Evolutionary conservation across 2,113 vertebrate genomes (phyloP), one percentile per base, ranked within the genome.

Genomic region (Zosterops japonicus): DNA sequence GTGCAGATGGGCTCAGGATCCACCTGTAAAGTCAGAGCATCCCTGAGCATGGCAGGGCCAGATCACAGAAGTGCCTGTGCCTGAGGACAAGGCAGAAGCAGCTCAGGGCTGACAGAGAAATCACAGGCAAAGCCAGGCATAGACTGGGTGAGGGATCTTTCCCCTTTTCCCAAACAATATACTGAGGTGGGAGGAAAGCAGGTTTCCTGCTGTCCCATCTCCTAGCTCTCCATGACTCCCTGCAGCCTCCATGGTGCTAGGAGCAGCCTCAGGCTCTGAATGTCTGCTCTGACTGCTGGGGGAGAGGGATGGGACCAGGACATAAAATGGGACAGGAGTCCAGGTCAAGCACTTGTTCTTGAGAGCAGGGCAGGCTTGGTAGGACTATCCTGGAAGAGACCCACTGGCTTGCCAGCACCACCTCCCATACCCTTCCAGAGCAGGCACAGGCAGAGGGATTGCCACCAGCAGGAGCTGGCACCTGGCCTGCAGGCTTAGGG

Each of bases 31-130:
- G 12, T 74, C 69, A 41, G 70, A 64, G 47, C 59, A 92, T 46
- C 76, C 15, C 56, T 47, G 56, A 74, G 39, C 31, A 60, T 0
- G 0, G 39, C 0, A 0, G 28, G 18, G 76, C 14, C 2, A 1
- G 63, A 60, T 35, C 19, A 18, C 5, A 21, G 35, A 71, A 50
- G 46, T 1, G 1, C 28, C 25, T 60, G 41, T n/a, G 65, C 11
- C 29, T 29, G 23, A 50, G 5, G 47, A 6, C 22, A 61, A 27
- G 52, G 39, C 65, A 70, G 84, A 11, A 84, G 2, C 1, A 1
- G 24, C n/a, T 60, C 9, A 2, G 14, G 12, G 44, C 36, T 44
- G 20, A 14, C 28, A 28, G 57, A 22, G 72, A 50, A 89, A 56
- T 7, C 0, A 0, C 5, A 47, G 35, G 27, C 13, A 17, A 19